phyloP scores from a whole-genome alignment of 2,888 invertebrate species.

The Cerastis rubricosa region DNA sequence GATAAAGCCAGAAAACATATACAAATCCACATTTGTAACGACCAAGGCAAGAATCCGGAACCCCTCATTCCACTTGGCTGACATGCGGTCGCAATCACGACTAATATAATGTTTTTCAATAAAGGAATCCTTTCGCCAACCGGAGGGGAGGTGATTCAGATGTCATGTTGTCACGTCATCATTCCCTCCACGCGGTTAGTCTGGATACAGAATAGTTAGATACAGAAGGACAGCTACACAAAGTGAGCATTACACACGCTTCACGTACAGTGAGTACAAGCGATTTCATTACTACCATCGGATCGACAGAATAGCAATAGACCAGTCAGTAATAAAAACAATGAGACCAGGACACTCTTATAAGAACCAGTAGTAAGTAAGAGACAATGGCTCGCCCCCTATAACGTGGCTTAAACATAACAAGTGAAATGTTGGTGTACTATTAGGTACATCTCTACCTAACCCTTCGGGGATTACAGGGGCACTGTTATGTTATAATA shows the following conservation, averaged over 20 bases:
- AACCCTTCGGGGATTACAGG: not conserved
- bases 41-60: not conserved
- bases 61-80: slow-evolving; percentile 19
- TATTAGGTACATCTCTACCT: not conserved
- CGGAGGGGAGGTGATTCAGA: slow-evolving; percentile 47
- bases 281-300: not conserved
- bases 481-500: not conserved
- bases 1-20: not conserved
- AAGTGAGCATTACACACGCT: not conserved
- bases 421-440: not conserved
- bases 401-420: not conserved
- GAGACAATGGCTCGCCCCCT: not conserved
- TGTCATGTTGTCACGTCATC: slow-evolving; percentile 56
- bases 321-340: not conserved
- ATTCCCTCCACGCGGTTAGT: slow-evolving; percentile 17
- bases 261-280: not conserved
- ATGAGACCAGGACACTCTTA: not conserved
- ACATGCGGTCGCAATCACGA: slow-evolving; percentile 36
- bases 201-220: not conserved
- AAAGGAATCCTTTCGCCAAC: slow-evolving; percentile 41
- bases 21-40: slow-evolving; percentile 4
- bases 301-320: not conserved
- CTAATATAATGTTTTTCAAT: slow-evolving; percentile 52
- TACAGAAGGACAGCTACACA: not conserved
- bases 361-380: not conserved